Evolutionary conservation across 2,888 invertebrate species (phyloP).

Genomic region (Lasioglossum villosulum): DNA sequence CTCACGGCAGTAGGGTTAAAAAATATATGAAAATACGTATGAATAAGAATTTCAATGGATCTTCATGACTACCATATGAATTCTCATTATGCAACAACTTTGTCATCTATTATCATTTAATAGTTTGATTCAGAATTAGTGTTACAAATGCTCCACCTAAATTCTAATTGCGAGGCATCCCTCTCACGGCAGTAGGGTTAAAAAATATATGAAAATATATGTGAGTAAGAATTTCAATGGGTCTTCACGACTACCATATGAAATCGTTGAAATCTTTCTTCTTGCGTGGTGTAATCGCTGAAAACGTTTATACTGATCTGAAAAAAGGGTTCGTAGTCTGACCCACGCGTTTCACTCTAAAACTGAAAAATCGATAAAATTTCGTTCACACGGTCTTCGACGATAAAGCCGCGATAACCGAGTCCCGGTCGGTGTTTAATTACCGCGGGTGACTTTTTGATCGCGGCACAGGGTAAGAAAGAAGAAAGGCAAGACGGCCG

Average conservation of each 20-base stretch:
- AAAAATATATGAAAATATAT: neutral
- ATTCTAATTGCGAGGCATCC: neutral
- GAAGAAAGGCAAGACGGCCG: constrained; percentile 24
- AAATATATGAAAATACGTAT: neutral
- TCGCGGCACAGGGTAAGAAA: constrained; percentile 23
- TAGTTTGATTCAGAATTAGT: too few relatives aligned
- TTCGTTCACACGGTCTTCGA: constrained; percentile 6
- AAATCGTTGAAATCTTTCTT: neutral
- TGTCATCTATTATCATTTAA: too few relatives aligned
- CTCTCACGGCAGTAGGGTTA: neutral
- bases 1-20: neutral
- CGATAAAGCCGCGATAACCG: constrained; percentile 36
- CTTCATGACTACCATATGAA: neutral
- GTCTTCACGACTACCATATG: neutral
- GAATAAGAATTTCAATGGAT: neutral
- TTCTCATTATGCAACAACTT: too few relatives aligned
- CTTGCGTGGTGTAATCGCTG: neutral
- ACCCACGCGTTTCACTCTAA: too few relatives aligned
- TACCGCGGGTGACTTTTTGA: constrained; percentile 60
- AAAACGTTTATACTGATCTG: neutral
- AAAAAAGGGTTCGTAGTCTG: too few relatives aligned
- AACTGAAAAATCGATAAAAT: neutral
- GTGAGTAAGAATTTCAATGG: neutral
- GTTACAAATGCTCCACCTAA: neutral
- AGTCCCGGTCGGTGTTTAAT: constrained; percentile 51